Conservation (phyloP, 2,888 invertebrate species). For the Teleogryllus oceanicus region DNA sequence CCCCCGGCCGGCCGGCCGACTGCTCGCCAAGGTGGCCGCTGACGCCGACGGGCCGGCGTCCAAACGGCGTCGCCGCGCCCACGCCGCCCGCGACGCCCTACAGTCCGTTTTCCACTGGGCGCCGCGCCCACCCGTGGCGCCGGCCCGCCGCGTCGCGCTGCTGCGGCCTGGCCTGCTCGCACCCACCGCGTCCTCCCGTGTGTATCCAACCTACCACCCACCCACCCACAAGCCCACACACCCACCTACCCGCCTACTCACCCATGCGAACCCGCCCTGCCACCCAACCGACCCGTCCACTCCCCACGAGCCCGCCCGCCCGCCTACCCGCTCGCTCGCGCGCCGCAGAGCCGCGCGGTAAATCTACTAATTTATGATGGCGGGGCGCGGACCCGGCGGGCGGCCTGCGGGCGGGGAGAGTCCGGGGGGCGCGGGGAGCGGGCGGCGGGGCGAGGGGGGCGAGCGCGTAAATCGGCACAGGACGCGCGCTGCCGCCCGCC, state of each 20-base stretch:
- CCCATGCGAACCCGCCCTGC: no score
- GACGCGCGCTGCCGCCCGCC: background rate
- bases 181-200: no score
- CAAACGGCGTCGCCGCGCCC: background rate
- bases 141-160: no score
- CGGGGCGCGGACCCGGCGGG: background rate
- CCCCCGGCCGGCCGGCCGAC: background rate
- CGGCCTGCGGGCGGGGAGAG: background rate
- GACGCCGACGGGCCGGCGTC: background rate
- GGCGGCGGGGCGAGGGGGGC: background rate
- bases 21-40: background rate
- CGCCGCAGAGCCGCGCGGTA: background rate
- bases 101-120: no score
- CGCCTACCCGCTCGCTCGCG: background rate
- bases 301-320: background rate
- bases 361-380: slow-evolving; percentile 7
- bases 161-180: no score
- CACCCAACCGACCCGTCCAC: background rate
- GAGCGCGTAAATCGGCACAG: background rate
- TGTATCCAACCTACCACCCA: no score
- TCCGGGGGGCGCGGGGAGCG: background rate
- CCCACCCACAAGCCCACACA: no score
- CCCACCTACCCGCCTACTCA: no score
- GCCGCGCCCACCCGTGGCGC: no score
- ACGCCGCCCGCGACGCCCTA: background rate